Conservation (phyloP, 2,797 vertebrate genomes). For the Valencia hispanica region DNA sequence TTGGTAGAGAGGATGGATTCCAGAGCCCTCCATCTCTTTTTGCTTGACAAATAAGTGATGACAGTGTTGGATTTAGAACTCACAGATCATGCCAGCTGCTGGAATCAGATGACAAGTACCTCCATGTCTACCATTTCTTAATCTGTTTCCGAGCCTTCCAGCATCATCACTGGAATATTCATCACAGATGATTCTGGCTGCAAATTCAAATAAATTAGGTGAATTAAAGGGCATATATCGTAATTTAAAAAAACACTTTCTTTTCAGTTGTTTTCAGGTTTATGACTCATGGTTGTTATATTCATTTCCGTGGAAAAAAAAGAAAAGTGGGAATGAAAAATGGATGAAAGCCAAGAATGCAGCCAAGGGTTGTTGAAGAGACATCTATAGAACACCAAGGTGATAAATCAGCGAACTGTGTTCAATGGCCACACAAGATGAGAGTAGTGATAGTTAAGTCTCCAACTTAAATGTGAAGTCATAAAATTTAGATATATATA, state of each 20-base stretch:
- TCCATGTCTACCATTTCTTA: conserved; percentile 45
- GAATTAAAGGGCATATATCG: conserved; percentile 31
- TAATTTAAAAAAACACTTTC: not conserved
- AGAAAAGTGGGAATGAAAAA: not conserved
- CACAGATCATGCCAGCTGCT: conserved; percentile 70
- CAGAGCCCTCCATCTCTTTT: conserved; percentile 34
- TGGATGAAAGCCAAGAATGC: not conserved
- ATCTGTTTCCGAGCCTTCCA: conserved; percentile 52
- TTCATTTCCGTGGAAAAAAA: not conserved
- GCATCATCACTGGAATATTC: conserved; percentile 48
- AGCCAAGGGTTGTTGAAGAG: not conserved
- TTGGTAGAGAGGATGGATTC: conserved; percentile 39
- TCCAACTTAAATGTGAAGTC: not conserved
- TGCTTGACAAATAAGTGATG: conserved; percentile 67
- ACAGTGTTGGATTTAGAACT: conserved; percentile 67
- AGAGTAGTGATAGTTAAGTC: not conserved
- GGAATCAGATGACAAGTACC: conserved; percentile 66
- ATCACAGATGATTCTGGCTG: conserved; percentile 27
- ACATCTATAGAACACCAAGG: not conserved
- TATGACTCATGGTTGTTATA: too few relatives aligned
- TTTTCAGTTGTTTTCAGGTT: too few relatives aligned
- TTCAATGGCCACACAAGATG: not conserved
- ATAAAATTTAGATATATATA: too few relatives aligned
- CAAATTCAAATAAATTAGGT: conserved; percentile 56
- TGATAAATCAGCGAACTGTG: not conserved